Conservation (phyloP, 1,140 invertebrate species). For the Drosophila rhopaloa region DNA sequence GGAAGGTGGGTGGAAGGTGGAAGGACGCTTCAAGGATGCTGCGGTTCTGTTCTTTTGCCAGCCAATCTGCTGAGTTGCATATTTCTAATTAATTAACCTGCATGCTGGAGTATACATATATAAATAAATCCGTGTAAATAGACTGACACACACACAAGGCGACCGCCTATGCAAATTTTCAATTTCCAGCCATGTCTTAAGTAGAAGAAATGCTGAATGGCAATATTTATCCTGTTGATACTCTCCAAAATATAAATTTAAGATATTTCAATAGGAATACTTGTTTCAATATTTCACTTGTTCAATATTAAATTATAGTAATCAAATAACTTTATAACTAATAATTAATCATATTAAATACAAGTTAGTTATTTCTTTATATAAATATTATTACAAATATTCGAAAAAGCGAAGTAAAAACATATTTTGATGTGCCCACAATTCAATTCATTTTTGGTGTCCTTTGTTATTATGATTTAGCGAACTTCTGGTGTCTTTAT, state of each 20-base stretch:
- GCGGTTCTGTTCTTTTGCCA: slow-evolving; percentile 47
- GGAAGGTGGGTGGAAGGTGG: not conserved
- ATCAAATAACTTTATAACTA: no score
- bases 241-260: not conserved
- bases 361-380: no score
- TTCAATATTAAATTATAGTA: no score
- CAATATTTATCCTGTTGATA: not conserved
- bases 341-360: no score
- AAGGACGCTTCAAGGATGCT: slow-evolving; percentile 38
- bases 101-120: slow-evolving; percentile 43
- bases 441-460: not conserved
- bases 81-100: slow-evolving; percentile 77
- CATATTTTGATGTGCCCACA: no score
- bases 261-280: no score
- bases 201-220: not conserved
- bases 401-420: no score
- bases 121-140: slow-evolving; percentile 39
- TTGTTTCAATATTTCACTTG: no score
- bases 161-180: slow-evolving; percentile 9
- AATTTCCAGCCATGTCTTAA: slow-evolving; percentile 28
- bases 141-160: not conserved
- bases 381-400: no score
- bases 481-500: not conserved
- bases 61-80: slow-evolving; percentile 66
- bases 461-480: not conserved